Percentiles rank a stretch among this genome's conserved stretches.
phyloP scores from a whole-genome alignment of 2,797 vertebrate species.

The Varecia variegata region DNA sequence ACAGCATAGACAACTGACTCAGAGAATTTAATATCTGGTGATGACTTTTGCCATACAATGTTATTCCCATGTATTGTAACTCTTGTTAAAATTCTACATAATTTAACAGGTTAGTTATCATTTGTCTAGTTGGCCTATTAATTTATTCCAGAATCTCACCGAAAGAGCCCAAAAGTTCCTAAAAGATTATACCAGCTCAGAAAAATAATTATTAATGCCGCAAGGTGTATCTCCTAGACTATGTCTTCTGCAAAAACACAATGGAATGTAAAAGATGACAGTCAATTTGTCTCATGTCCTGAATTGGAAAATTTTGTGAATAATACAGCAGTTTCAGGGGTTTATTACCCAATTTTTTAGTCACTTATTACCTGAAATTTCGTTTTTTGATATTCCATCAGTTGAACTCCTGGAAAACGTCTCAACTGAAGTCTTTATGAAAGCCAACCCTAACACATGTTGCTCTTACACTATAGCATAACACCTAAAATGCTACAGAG shows the following conservation, averaged over 20 bases:
- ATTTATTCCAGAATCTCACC: not conserved
- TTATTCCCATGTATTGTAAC: not conserved
- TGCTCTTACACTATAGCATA: not conserved
- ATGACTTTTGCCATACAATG: not conserved
- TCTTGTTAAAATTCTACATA: not conserved
- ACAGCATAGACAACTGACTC: not conserved
- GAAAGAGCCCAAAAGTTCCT: not conserved
- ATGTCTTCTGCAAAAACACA: not conserved
- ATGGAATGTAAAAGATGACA: not conserved
- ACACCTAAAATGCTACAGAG: not conserved
- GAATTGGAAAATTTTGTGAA: not conserved
- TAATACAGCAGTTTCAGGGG: not conserved
- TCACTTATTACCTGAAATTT: not conserved
- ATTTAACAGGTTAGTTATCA: not conserved
- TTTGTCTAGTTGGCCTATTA: not conserved
- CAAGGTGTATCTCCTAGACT: not conserved
- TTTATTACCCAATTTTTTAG: not conserved
- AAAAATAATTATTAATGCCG: not conserved
- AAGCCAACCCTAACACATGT: not conserved
- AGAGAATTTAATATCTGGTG: not conserved
- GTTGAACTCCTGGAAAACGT: not conserved
- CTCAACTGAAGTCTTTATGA: not conserved
- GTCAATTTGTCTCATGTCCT: not conserved
- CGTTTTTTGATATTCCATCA: not conserved
- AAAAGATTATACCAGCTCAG: not conserved